These are phyloP conservation scores for Oreochromis spilurus DNA, from an alignment of 2,113 vertebrate species.

Conservation along the genomic window DNA sequence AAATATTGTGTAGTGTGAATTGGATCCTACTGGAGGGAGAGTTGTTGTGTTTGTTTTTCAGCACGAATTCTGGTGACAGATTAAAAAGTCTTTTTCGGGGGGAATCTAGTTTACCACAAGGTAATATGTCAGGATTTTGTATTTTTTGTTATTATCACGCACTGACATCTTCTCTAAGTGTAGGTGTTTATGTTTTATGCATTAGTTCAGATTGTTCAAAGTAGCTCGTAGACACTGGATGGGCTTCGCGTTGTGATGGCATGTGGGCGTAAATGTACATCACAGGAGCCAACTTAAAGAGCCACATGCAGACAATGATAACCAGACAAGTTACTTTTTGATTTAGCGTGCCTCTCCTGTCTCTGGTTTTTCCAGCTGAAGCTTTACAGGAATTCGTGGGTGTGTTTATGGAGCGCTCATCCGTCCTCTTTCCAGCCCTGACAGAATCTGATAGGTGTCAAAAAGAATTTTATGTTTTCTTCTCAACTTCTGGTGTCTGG, in stretches of 20 bases:
- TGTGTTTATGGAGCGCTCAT: slow-evolving; percentile 52
- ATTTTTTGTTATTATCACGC: not conserved
- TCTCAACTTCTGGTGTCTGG: slow-evolving; percentile 23
- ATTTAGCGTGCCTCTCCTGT: not conserved
- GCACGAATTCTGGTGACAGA: slow-evolving; percentile 25
- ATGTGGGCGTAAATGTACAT: slow-evolving; percentile 29
- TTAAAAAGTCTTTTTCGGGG: slow-evolving; percentile 28
- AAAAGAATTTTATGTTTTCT: slow-evolving; percentile 44
- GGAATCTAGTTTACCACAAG: not conserved
- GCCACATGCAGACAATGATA: not conserved
- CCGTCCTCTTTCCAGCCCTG: not conserved
- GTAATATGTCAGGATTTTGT: slow-evolving; percentile 3
- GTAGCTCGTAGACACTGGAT: not conserved
- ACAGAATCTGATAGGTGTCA: slow-evolving; percentile 56
- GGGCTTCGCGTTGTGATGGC: not conserved
- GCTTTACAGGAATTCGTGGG: slow-evolving; percentile 34
- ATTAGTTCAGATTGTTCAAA: not conserved
- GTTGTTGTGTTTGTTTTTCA: slow-evolving; percentile 6
- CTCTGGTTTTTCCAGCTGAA: not conserved
- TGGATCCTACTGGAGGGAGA: not conserved
- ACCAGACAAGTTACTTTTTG: not conserved
- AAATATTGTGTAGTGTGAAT: not conserved
- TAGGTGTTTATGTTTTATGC: slow-evolving; percentile 24
- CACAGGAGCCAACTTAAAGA: not conserved
- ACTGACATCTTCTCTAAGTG: not conserved